phyloP scores from a whole-genome alignment of 2,113 vertebrate species.

The Trichechus manatus region DNA sequence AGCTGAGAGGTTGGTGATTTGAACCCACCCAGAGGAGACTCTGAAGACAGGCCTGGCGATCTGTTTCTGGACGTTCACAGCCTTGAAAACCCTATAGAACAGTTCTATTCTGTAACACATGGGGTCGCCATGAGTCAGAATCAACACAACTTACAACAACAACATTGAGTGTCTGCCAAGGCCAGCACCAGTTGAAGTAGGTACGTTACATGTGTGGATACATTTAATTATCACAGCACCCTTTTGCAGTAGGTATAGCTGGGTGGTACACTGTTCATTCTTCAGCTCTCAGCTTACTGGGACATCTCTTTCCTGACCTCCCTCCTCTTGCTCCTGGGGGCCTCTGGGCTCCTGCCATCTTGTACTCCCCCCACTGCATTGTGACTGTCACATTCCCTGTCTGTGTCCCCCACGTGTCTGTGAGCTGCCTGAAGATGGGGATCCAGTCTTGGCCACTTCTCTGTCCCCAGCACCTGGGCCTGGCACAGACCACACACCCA shows the following conservation, averaged over 20 bases:
- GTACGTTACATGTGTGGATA: background rate
- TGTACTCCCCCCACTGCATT: background rate
- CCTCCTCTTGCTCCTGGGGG: background rate
- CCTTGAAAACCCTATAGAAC: too few species aligned
- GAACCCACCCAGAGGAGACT: too few species aligned
- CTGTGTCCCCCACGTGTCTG: background rate
- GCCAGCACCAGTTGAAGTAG: background rate
- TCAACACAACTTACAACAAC: background rate
- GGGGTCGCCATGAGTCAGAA: too few species aligned
- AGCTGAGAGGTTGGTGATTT: too few species aligned
- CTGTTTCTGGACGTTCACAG: too few species aligned
- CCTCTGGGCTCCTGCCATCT: background rate
- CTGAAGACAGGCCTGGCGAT: too few species aligned
- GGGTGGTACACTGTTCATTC: accelerated
- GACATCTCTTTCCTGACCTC: background rate
- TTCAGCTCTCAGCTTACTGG: background rate
- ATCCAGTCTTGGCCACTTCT: background rate
- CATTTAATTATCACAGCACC: background rate
- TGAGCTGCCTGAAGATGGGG: background rate
- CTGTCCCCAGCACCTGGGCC: background rate
- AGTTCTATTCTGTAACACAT: too few species aligned
- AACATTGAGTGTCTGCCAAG: background rate
- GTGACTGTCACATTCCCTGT: background rate
- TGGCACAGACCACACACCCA: background rate
- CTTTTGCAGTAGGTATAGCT: background rate